These are phyloP conservation scores for Gymnodraco acuticeps DNA, from an alignment of 2,797 vertebrate genomes.

Conservation along the genomic window DNA sequence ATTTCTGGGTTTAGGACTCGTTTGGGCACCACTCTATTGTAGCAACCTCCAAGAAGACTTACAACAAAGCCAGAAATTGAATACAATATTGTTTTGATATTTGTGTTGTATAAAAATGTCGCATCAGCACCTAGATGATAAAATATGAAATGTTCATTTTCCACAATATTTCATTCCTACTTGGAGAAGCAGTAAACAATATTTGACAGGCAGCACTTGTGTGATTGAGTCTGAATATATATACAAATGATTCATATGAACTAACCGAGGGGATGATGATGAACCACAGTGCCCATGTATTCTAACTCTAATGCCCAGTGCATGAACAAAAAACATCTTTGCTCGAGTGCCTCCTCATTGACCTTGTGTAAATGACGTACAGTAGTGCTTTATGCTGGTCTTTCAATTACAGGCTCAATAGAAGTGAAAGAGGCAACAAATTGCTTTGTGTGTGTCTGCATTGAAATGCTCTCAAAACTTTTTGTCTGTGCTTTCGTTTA, in stretches of 20 bases:
- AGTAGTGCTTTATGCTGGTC: background rate
- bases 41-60: background rate
- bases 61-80: background rate
- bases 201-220: background rate
- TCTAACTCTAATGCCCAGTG: background rate
- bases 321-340: conserved; percentile 8
- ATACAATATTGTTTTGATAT: background rate
- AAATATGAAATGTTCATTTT: too few species aligned
- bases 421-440: conserved; percentile 24
- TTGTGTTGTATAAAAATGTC: background rate
- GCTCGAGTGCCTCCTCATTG: conserved; percentile 3
- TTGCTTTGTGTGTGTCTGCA: conserved; percentile 8
- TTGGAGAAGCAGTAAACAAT: background rate
- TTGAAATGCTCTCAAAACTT: conserved; percentile 3
- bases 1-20: too few species aligned
- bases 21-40: background rate
- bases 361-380: conserved; percentile 21
- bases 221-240: background rate
- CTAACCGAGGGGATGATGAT: conserved; percentile 9
- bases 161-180: background rate
- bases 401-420: background rate
- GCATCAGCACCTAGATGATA: too few species aligned
- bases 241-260: conserved; percentile 5
- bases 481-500: background rate
- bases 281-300: background rate